Conservation (phyloP, 2,888 invertebrate species). For the Pherbina coryleti region DNA sequence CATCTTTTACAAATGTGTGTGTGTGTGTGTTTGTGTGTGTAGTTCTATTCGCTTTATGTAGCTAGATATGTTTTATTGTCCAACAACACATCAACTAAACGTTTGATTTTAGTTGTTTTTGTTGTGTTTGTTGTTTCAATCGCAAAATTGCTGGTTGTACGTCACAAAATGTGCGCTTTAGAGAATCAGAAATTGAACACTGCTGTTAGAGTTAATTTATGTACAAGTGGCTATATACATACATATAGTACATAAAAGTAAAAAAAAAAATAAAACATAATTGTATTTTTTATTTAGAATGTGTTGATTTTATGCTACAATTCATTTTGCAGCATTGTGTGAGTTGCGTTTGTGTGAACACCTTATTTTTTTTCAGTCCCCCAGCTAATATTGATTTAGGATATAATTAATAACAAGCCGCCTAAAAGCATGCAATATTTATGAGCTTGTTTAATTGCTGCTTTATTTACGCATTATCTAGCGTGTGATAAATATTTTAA, state of each 20-base stretch:
- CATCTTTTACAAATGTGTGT: background rate
- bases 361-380: no score
- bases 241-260: no score
- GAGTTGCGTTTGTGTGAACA: no score
- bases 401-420: background rate
- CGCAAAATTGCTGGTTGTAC: no score
- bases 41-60: background rate
- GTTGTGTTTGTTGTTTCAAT: background rate
- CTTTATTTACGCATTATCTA: background rate
- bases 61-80: background rate
- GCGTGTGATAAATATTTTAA: slow-evolving; percentile 2
- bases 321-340: no score
- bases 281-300: no score
- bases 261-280: no score
- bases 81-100: background rate
- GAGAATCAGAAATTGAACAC: no score
- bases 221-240: no score
- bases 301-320: no score
- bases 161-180: no score
- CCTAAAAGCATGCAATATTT: slow-evolving; percentile 8
- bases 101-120: background rate
- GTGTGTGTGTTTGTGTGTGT: background rate
- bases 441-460: background rate
- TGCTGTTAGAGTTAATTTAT: no score
- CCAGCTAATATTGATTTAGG: background rate